A percentile compares a stretch with the other conserved stretches of the same genome.
Evolutionary conservation across 92 coral and sea anemone species (phyloP).

Genomic region (Epizoanthus rinbou): DNA sequence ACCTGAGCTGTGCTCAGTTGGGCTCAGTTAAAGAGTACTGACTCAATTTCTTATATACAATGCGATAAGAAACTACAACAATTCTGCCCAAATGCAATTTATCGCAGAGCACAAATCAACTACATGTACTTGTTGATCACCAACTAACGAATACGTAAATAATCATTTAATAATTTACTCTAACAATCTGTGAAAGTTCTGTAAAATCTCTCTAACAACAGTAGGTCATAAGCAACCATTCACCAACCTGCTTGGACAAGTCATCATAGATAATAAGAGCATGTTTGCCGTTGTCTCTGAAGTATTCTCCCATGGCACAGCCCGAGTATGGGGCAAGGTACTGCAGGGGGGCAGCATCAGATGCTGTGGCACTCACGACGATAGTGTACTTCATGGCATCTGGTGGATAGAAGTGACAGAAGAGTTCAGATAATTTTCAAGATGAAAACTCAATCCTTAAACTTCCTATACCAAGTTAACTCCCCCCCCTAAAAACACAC

Average conservation of each 20-base stretch:
- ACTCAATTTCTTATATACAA: too few species aligned
- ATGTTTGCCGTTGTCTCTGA: conserved; percentile 99
- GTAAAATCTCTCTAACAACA: background rate
- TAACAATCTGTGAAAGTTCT: background rate
- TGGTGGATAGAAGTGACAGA: conserved; percentile 18
- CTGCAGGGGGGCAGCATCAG: conserved; percentile 99
- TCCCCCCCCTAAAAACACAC: too few species aligned
- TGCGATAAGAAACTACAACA: too few species aligned
- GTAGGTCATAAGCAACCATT: background rate
- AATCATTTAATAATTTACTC: too few species aligned
- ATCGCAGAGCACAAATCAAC: too few species aligned
- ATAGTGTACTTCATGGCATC: conserved; percentile 99
- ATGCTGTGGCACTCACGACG: conserved; percentile 98
- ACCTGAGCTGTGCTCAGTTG: too few species aligned
- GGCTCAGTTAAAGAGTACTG: too few species aligned
- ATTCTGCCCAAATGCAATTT: too few species aligned
- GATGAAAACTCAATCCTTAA: too few species aligned
- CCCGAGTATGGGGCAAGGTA: conserved; percentile 99
- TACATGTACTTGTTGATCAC: too few species aligned
- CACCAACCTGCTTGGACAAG: conserved; percentile 93
- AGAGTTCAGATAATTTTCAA: background rate
- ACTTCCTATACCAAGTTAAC: too few species aligned
- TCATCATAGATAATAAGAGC: conserved; percentile 99
- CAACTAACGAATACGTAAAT: too few species aligned
- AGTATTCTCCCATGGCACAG: conserved; percentile 99